Evolutionary conservation across 1,140 invertebrate genomes (phyloP).

Genomic region (Drosophila ficusphila): DNA sequence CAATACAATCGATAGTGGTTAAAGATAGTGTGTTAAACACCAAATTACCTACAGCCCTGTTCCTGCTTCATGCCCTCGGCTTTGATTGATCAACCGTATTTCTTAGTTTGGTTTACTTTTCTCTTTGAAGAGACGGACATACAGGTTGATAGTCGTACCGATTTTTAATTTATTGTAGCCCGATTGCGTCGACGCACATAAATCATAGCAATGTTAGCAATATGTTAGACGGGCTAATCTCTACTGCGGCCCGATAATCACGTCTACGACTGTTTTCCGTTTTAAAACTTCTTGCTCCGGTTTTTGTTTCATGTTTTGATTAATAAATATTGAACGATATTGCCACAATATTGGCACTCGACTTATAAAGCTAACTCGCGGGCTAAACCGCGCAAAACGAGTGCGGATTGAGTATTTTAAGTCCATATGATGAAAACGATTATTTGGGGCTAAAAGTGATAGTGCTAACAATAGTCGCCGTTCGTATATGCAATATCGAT

Average conservation of each 20-base stretch:
- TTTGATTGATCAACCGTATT: slow-evolving; percentile 50
- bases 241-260: slow-evolving; percentile 47
- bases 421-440: slow-evolving; percentile 16
- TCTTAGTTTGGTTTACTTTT: slow-evolving; percentile 7
- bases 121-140: neutral
- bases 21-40: neutral
- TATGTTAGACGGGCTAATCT: slow-evolving; percentile 49
- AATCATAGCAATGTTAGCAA: slow-evolving; percentile 52
- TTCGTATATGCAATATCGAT: neutral
- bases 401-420: neutral
- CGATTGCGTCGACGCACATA: slow-evolving; percentile 27
- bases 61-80: neutral
- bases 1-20: neutral
- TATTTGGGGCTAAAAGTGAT: slow-evolving; percentile 18
- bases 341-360: slow-evolving; percentile 57
- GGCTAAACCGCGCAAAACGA: neutral
- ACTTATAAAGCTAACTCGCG: neutral
- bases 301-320: slow-evolving; percentile 8
- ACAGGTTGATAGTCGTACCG: neutral
- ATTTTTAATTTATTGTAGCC: slow-evolving; percentile 35
- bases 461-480: slow-evolving; percentile 30
- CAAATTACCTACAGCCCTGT: neutral
- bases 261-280: slow-evolving; percentile 10
- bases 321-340: slow-evolving; percentile 58
- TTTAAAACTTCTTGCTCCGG: neutral